These are phyloP conservation scores for Nettapus auritus DNA, from an alignment of 2,113 vertebrate species.

Conservation along the genomic window DNA sequence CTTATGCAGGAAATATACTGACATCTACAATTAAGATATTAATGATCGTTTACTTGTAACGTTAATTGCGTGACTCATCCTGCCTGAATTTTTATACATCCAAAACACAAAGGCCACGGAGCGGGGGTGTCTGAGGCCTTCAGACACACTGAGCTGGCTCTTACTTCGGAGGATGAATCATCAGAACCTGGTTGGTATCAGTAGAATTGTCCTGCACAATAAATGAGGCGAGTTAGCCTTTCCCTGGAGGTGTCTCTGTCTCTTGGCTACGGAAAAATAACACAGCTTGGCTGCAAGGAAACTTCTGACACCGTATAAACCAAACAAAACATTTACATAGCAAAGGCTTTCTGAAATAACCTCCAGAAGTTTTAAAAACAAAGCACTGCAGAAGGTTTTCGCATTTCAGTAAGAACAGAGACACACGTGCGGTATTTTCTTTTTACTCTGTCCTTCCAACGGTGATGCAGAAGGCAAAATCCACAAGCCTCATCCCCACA, in stretches of 20 bases:
- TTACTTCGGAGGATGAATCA: constrained; percentile 41
- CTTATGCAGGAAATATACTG: not conserved
- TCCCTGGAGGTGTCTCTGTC: constrained; percentile 22
- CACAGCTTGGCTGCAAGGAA: not conserved
- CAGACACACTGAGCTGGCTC: constrained; percentile 12
- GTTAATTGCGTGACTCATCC: not conserved
- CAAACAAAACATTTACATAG: not conserved
- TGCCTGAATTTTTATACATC: not conserved
- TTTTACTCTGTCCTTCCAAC: not conserved
- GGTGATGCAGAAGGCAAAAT: not conserved
- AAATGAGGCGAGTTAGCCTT: not conserved
- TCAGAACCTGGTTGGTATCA: not conserved
- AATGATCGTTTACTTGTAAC: not conserved
- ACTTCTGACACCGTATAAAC: not conserved
- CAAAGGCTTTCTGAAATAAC: not conserved
- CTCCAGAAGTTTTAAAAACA: not conserved
- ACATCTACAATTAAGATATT: not conserved
- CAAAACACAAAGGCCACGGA: not conserved
- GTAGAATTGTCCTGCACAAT: not conserved
- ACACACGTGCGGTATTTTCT: not conserved
- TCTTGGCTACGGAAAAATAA: not conserved
- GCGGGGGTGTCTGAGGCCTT: not conserved
- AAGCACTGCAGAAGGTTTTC: not conserved
- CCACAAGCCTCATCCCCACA: not conserved
- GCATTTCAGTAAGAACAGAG: not conserved